Evolutionary conservation across 2,888 invertebrate species (phyloP).

Genomic region (Tinea trinotella): DNA sequence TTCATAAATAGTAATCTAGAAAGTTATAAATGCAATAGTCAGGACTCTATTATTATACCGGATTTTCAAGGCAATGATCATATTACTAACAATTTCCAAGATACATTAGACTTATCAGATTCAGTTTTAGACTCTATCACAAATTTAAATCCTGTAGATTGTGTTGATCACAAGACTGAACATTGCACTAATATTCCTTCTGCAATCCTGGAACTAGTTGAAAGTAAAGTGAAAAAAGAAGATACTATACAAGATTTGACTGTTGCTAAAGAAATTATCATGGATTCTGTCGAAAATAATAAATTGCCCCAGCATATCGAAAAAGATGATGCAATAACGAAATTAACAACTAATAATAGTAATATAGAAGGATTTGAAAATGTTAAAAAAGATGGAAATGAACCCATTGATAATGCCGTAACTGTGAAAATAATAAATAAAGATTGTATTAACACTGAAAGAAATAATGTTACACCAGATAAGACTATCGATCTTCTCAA

Average conservation of each 20-base stretch:
- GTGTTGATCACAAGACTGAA: not conserved
- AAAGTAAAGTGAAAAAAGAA: too few relatives aligned
- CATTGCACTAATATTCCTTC: not conserved
- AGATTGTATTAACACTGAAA: not conserved
- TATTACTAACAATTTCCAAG: not conserved
- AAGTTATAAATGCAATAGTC: too few relatives aligned
- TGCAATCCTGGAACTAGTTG: not conserved
- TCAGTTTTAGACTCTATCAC: not conserved
- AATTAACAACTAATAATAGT: too few relatives aligned
- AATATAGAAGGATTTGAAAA: not conserved
- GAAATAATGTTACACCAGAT: not conserved
- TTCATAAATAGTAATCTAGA: not conserved
- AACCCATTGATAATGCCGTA: not conserved
- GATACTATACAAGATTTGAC: not conserved
- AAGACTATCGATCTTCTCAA: not conserved
- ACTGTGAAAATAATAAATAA: not conserved
- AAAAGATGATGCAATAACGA: not conserved
- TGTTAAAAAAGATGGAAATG: not conserved
- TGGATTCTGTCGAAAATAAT: not conserved
- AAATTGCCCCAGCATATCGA: not conserved
- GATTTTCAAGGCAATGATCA: not conserved
- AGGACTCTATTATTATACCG: too few relatives aligned
- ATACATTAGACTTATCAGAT: conserved; percentile 1
- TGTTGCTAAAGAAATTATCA: not conserved
- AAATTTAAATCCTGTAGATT: not conserved